Evolutionary conservation across 1,140 invertebrate species (phyloP), one percentile per base, ranked within the genome.

Genomic region (Calycopis cecrops): DNA sequence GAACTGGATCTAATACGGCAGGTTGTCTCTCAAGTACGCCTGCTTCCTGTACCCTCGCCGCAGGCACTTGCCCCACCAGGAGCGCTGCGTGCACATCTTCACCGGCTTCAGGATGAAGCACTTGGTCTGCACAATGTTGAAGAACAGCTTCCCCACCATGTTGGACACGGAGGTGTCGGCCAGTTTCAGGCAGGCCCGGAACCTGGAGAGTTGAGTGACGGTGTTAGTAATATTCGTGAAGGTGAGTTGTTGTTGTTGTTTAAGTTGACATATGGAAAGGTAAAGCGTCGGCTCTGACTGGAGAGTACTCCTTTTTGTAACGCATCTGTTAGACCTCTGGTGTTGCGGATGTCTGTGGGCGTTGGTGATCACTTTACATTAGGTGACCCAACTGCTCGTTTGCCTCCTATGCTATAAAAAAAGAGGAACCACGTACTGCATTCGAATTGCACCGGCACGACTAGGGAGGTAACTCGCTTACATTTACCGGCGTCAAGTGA

Each of bases 81-180:
- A 92, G 9, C 92, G 88, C 65, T 94, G 90, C 10, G 89, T 86
- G 83, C 97, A 98, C 0, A 93, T 86, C 59, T 92, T 91, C 59
- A 94, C 91, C 0, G 91, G 90, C 68, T 95, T 95, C 10, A 98
- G 83, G 0, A 95, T 90, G 81, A 98, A 98, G 74, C 97, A 98
- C 70, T 97, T 95, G 0, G 94, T 97, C 73, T 97, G 95, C 2
- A 98, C 92, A 0, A 98, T 90, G 78, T 98, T 97, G 89, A 99
- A 99, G 88, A 97, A 98, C 7, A 98, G 88, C 73, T 95, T 95
- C 1, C 97, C 97, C 35, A 98, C 95, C 66, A 98, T 91, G 72
- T 97, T 96, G 0, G 96, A 93, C 0, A 95, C 92, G 3, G 93
- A 92, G 0, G 95, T 94, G 57, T 92, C 91, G 0, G 95, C 93